Base-by-base conservation (phyloP, 2,113 vertebrate genomes). In the Nothoprocta pentlandii region DNA sequence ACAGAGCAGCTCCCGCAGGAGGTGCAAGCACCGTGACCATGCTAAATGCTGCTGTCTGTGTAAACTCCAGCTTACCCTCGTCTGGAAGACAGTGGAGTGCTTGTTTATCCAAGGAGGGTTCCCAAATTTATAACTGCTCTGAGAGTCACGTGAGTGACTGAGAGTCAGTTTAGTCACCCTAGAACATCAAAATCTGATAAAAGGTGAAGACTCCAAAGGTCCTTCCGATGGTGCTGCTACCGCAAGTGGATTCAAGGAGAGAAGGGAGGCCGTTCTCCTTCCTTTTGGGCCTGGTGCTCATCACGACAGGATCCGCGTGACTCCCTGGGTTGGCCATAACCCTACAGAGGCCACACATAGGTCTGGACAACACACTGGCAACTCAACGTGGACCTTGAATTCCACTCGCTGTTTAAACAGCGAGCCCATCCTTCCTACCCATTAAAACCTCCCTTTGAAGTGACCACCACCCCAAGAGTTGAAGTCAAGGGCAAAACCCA, bases 21-120 rank as follows among this genome's bases (percentile, higher is more conserved):
- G 68, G 39, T n/a, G 12, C 56, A 36, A 28, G 49, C 56, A 69
- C 44, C 0, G 0, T 26, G 49, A 44, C 17, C 0, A 0, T 0
- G 0, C 36, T 8, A 39, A 71, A 21, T 1, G 4, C 13, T 39
- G 15, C 21, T 20, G 28, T 12, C 8, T 76, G 12, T 53, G 16
- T 49, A 23, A 75, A 26, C 28, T 62, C 26, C 15, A 21, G 34
- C 4, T 23, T 32, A 39, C 22, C 59, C 12, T 32, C 30, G 64
- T 68, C 32, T 62, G 15, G 41, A 77, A 49, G 41, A 20, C 4
- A 8, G 3, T 16, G 21, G 14, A 28, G 13, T 42, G 63, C 16
- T n/a, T 63, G 26, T 11, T 51, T 32, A 56, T 39, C 47, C 51
- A 62, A 67, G 34, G 3, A 61, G 30, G 23, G 7, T 56, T n/a